Evolutionary conservation across 2,113 vertebrate species (phyloP).

Genomic region (Pelecanus crispus): DNA sequence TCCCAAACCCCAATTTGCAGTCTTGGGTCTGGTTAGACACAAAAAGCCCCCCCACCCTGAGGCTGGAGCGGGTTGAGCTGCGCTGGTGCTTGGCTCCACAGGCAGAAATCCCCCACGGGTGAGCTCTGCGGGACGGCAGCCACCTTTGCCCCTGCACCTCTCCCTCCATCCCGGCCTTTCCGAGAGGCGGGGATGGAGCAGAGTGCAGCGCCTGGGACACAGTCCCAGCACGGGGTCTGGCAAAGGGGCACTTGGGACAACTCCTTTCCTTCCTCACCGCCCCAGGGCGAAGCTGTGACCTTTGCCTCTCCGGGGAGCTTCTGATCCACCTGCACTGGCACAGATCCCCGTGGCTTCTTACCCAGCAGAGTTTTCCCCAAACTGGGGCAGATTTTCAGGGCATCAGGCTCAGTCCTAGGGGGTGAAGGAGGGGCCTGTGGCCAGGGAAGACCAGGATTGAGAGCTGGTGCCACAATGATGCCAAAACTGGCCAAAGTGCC

Average conservation of each 20-base stretch:
- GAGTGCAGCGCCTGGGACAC: accelerated
- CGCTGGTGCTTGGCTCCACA: not conserved
- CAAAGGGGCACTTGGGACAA: not conserved
- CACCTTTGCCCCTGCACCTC: accelerated
- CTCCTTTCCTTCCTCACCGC: not conserved
- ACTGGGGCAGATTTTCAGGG: not conserved
- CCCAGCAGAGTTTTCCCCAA: not conserved
- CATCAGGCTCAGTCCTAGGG: not conserved
- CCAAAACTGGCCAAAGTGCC: accelerated
- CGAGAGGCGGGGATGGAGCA: not conserved
- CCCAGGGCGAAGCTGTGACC: accelerated
- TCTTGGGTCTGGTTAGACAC: not conserved
- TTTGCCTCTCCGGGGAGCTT: not conserved
- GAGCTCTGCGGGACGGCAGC: not conserved
- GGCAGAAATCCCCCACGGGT: not conserved
- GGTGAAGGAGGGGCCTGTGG: not conserved
- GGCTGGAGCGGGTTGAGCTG: not conserved
- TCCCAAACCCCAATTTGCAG: not conserved
- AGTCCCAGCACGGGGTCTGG: not conserved
- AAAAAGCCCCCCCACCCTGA: accelerated
- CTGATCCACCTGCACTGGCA: not conserved
- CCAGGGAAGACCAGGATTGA: no score
- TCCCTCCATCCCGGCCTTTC: not conserved
- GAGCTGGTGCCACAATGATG: not conserved
- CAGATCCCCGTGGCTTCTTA: not conserved